Evolutionary conservation across 2,888 invertebrate species (phyloP), one percentile per base, ranked within the genome.

Genomic region (Troides aeacus): DNA sequence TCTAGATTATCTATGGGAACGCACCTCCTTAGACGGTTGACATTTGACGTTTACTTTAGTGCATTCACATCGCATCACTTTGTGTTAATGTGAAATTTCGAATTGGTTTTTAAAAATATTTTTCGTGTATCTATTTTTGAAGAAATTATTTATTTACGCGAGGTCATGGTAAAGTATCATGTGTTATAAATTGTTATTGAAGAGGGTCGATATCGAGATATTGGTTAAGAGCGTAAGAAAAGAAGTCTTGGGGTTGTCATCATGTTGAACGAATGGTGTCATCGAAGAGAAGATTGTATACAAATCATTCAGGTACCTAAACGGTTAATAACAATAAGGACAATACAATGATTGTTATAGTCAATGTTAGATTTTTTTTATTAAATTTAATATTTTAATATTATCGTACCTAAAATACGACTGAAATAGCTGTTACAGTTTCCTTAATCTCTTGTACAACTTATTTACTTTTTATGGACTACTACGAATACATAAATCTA

Each of bases 211-310:
- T 77, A 74, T 79, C 74, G 79, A 73, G 80, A 81, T 80, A 79
- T 85, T 84, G 79, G 83, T 84, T 84, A 84, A 84, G 81, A 81
- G 84, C 76, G 79, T 75, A 79, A 77, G 77, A 76, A 77, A 81
- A 77, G 75, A 77, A 81, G 79, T 80, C 73, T 74, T 79, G 76
- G 84, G 79, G 82, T 81, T 82, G 79, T 81, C 89, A 90, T 85
- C 88, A 92, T 92, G 92, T 89, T 92, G 87, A 89, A 86, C 92
- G 92, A 87, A 92, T 92, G 92, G 87, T 91, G 82, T 82, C 87
- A 86, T 81, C 86, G 86, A 82, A 82, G 85, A 86, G 81, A 83
- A 79, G 81, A 84, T 82, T 81, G 80, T 77, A 79, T 77, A 85
- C 81, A 82, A 79, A 82, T 77, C 80, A 85, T 87, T 83, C 90